Evolutionary conservation across 2,888 invertebrate species (phyloP).

Genomic region (Lasius fuliginosus): DNA sequence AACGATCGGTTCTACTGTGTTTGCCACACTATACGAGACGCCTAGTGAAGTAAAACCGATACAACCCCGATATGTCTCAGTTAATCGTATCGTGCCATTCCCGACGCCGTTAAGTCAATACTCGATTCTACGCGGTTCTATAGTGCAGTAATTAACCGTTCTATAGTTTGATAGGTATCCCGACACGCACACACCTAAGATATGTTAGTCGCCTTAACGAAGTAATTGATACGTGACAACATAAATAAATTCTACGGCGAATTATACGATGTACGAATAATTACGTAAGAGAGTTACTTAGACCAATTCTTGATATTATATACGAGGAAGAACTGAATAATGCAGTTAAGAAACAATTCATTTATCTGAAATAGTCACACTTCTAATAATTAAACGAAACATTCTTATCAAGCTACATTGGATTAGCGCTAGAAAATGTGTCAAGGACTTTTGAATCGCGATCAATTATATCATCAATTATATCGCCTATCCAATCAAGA

Average conservation of each 20-base stretch:
- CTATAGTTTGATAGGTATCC: neutral
- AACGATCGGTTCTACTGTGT: slow-evolving; percentile 19
- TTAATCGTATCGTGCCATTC: slow-evolving; percentile 29
- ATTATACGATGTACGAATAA: neutral
- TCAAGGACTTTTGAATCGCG: neutral
- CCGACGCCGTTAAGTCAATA: slow-evolving; percentile 41
- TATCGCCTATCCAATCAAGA: neutral
- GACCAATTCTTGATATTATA: slow-evolving; percentile 2
- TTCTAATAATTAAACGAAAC: neutral
- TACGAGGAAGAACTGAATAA: neutral
- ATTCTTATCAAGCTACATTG: neutral
- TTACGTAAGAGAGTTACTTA: neutral
- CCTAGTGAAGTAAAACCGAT: slow-evolving; percentile 31
- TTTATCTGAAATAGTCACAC: neutral
- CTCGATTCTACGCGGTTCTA: neutral
- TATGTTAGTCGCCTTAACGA: slow-evolving; percentile 25
- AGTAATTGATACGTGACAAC: neutral
- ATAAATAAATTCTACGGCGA: neutral
- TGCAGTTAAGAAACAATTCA: neutral
- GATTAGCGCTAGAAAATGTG: neutral
- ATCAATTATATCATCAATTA: neutral
- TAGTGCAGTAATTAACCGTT: slow-evolving; percentile 13
- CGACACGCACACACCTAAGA: slow-evolving; percentile 2
- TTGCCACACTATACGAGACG: neutral
- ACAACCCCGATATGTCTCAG: slow-evolving; percentile 18